phyloP scores from a whole-genome alignment of 2,888 invertebrate species.

The Rutpela maculata region DNA sequence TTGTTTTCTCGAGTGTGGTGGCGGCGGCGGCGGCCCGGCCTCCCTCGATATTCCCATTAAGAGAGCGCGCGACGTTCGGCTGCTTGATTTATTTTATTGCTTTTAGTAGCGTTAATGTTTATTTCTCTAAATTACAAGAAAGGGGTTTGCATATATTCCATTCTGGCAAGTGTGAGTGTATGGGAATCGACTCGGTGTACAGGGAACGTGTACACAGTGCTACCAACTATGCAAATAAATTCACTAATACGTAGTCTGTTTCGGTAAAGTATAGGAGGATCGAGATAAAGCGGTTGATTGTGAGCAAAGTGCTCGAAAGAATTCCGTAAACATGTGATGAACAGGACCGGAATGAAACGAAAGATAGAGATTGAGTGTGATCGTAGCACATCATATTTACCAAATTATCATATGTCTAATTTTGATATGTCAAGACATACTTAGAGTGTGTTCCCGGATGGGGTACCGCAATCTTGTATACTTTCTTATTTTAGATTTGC shows the following conservation, averaged over 20 bases:
- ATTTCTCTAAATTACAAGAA: conserved; percentile 78
- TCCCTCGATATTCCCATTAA: conserved; percentile 62
- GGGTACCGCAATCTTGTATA: too few species aligned
- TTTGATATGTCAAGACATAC: too few species aligned
- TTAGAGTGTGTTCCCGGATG: too few species aligned
- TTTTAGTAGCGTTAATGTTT: conserved; percentile 78
- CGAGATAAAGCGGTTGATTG: conserved; percentile 44
- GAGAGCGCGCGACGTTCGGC: conserved; percentile 65
- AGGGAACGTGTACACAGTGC: conserved; percentile 45
- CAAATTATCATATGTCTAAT: too few species aligned
- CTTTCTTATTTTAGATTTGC: too few species aligned
- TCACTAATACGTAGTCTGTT: conserved; percentile 55
- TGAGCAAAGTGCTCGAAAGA: conserved; percentile 28
- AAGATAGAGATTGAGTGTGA: too few species aligned
- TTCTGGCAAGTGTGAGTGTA: conserved; percentile 42
- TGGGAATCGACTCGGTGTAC: conserved; percentile 51
- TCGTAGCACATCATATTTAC: too few species aligned
- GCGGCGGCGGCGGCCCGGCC: conserved; percentile 47
- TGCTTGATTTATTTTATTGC: conserved; percentile 78
- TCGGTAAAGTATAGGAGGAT: conserved; percentile 24
- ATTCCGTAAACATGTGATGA: conserved; percentile 25
- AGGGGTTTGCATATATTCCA: conserved; percentile 74
- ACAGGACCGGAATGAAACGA: conserved; percentile 14
- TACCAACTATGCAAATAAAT: conserved; percentile 62
- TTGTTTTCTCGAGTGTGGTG: conserved; percentile 53